phyloP scores from a whole-genome alignment of 2,113 vertebrate genomes.

The Hippocampus comes region DNA sequence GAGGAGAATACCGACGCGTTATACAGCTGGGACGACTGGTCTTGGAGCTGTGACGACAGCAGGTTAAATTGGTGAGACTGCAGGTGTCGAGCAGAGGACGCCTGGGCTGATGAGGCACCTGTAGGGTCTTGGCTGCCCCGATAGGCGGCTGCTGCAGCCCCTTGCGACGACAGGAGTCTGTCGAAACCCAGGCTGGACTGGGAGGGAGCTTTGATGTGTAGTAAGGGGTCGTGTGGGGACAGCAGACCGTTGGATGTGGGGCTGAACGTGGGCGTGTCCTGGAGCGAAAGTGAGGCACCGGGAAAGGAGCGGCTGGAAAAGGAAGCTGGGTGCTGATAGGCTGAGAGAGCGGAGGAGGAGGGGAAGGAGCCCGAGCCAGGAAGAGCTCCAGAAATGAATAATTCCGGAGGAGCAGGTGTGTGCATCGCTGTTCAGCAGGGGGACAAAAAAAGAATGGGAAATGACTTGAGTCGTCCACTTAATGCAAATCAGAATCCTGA shows the following conservation, averaged over 20 bases:
- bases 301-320: slow-evolving; percentile 91
- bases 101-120: slow-evolving; percentile 72
- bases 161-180: slow-evolving; percentile 76
- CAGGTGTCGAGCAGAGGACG: slow-evolving; percentile 79
- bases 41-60: slow-evolving; percentile 83
- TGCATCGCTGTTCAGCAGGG: slow-evolving; percentile 84
- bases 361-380: slow-evolving; percentile 91
- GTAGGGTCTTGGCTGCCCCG: slow-evolving; percentile 76
- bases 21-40: slow-evolving; percentile 84
- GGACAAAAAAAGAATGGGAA: slow-evolving; percentile 29
- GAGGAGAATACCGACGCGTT: slow-evolving; percentile 85
- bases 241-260: slow-evolving; percentile 86
- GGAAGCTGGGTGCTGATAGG: slow-evolving; percentile 92
- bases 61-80: slow-evolving; percentile 90
- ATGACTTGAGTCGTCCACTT: slow-evolving; percentile 27
- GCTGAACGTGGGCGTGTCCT: slow-evolving; percentile 90
- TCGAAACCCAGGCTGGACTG: slow-evolving; percentile 79
- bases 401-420: slow-evolving; percentile 88
- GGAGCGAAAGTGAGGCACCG: slow-evolving; percentile 81
- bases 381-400: slow-evolving; percentile 91
- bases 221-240: slow-evolving; percentile 82
- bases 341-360: slow-evolving; percentile 90
- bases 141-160: slow-evolving; percentile 70
- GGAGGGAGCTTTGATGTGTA: slow-evolving; percentile 81
- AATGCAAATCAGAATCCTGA: not conserved